Conservation (phyloP, 2,113 vertebrate species). For the Parotia lawesii region DNA sequence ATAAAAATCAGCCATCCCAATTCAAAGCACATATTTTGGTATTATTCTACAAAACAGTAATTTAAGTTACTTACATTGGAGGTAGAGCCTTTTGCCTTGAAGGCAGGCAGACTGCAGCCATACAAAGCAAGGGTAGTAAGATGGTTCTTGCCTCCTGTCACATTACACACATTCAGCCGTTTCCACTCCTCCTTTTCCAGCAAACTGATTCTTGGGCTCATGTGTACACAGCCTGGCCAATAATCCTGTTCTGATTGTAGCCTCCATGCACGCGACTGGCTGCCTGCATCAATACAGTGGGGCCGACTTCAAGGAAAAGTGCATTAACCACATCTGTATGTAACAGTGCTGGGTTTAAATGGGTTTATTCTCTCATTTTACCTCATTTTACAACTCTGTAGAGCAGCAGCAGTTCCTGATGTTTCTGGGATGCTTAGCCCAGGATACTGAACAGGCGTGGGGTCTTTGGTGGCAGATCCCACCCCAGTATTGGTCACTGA, state of each 20-base stretch:
- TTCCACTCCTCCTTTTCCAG: not conserved
- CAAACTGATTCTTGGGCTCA: not conserved
- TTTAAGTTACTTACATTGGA: not conserved
- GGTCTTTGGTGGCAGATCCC: not conserved
- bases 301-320: not conserved
- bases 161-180: not conserved
- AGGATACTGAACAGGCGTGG: rapidly evolving
- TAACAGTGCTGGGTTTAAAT: not conserved
- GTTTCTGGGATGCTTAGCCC: not conserved
- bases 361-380: not conserved
- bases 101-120: not conserved
- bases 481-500: not conserved
- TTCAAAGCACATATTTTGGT: not conserved
- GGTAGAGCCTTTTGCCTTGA: not conserved
- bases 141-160: not conserved
- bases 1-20: not conserved
- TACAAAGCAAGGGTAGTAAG: not conserved
- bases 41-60: not conserved
- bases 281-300: not conserved
- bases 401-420: not conserved
- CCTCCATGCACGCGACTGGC: rapidly evolving
- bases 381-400: not conserved
- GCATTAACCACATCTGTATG: not conserved
- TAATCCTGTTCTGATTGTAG: not conserved
- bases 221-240: not conserved